Conservation (phyloP, 2,888 invertebrate genomes). For the Orgyia antiqua region DNA sequence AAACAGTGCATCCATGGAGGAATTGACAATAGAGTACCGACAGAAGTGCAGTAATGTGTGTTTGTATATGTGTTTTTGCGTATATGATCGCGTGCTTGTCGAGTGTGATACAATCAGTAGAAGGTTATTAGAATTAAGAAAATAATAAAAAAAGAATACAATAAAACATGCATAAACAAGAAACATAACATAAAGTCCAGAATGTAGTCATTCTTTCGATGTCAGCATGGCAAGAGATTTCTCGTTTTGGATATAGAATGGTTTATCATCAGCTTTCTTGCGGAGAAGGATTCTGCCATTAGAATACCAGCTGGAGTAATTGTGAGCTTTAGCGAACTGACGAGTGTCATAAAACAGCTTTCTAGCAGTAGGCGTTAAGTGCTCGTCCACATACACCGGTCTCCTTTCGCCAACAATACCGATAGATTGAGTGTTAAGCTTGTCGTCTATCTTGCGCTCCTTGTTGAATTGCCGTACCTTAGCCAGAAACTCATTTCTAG, state of each 20-base stretch:
- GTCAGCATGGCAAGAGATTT: too few species aligned
- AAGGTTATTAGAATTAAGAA: too few species aligned
- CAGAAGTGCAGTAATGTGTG: too few species aligned
- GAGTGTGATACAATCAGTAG: too few species aligned
- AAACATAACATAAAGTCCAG: too few species aligned
- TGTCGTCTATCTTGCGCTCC: slow-evolving; percentile 1
- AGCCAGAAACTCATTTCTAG: slow-evolving; percentile 1
- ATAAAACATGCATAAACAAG: too few species aligned
- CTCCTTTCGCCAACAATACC: slow-evolving; percentile 1
- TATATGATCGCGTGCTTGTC: too few species aligned
- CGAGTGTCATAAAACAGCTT: slow-evolving; percentile 2
- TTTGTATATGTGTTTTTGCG: too few species aligned
- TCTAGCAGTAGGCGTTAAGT: slow-evolving; percentile 2
- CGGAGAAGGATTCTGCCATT: neutral
- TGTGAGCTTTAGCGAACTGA: neutral
- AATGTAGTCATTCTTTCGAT: too few species aligned
- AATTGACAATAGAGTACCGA: too few species aligned
- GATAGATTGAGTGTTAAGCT: slow-evolving; percentile 1
- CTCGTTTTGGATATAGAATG: neutral
- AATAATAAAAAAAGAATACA: too few species aligned
- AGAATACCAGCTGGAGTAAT: neutral
- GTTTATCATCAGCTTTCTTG: neutral
- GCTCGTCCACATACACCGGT: slow-evolving; percentile 3
- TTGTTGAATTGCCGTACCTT: slow-evolving; percentile 1
- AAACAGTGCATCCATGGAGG: too few species aligned